Evolutionary conservation across 2,113 vertebrate species (phyloP).

Genomic region (Poeciliopsis turrubarensis): DNA sequence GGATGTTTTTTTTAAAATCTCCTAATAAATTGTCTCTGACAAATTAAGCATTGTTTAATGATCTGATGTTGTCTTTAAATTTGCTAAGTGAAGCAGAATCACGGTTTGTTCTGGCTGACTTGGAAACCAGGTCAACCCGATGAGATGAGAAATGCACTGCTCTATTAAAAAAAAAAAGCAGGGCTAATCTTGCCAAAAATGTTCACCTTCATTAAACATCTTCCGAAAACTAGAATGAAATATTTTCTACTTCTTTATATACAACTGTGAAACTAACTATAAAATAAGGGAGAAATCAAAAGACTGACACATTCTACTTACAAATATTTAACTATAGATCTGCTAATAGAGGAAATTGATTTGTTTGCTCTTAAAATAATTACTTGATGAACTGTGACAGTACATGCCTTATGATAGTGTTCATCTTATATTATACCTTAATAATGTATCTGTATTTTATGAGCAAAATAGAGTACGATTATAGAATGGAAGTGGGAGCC

Average conservation of each 20-base stretch:
- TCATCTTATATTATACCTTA: not conserved
- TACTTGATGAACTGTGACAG: not conserved
- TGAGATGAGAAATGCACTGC: slow-evolving; percentile 32
- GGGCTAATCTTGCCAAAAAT: not conserved
- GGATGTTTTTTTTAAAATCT: too few species aligned
- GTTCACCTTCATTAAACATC: not conserved
- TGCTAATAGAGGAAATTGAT: too few species aligned
- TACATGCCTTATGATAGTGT: not conserved
- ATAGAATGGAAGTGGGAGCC: not conserved
- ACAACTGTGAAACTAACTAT: not conserved
- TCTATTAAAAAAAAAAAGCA: slow-evolving; percentile 15
- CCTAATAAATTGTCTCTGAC: not conserved
- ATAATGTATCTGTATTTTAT: not conserved
- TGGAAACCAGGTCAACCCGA: slow-evolving; percentile 72
- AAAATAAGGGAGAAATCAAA: not conserved
- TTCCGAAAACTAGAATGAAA: not conserved
- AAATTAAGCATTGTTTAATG: not conserved
- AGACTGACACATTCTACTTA: not conserved
- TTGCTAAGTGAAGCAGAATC: slow-evolving; percentile 50
- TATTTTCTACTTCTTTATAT: not conserved
- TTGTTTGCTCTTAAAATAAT: not conserved
- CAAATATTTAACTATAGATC: not conserved
- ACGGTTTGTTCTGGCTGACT: slow-evolving; percentile 48
- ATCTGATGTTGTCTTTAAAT: slow-evolving; percentile 4
- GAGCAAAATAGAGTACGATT: not conserved